These are phyloP conservation scores for Diachasmimorpha longicaudata DNA, from an alignment of 1,140 invertebrate species.

Conservation along the genomic window DNA sequence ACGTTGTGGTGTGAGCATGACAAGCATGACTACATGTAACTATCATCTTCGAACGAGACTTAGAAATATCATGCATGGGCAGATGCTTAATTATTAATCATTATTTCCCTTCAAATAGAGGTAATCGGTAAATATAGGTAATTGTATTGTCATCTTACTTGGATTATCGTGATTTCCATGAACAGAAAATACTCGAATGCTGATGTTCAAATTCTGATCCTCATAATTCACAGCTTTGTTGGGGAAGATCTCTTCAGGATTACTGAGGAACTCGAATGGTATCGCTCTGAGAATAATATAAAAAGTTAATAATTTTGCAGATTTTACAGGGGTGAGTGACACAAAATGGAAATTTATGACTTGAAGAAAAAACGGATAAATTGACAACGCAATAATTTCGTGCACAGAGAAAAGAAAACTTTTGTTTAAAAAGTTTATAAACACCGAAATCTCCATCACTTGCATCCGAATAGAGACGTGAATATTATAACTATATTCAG, in stretches of 20 bases:
- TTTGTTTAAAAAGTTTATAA: no score
- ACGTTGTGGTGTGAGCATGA: conserved; percentile 15
- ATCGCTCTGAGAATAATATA: conserved; percentile 39
- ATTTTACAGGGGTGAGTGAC: no score
- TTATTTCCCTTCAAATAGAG: background rate
- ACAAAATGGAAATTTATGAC: no score
- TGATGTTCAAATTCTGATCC: conserved; percentile 93
- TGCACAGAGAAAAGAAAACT: no score
- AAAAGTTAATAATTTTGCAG: background rate
- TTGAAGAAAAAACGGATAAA: no score
- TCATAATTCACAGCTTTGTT: conserved; percentile 86
- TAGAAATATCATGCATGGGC: no score
- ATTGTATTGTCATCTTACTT: conserved; percentile 60
- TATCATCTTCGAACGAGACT: no score
- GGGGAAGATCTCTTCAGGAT: conserved; percentile 61
- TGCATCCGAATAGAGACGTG: no score
- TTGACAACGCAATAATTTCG: no score
- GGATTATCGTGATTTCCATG: conserved; percentile 99
- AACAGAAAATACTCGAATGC: conserved; percentile 88
- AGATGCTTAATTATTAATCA: no score
- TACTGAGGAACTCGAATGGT: conserved; percentile 66
- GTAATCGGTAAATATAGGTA: conserved; percentile 35
- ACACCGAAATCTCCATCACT: no score
- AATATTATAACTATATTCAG: no score
- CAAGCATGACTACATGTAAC: conserved; percentile 20